phyloP scores from a whole-genome alignment of 1,140 invertebrate genomes.

The Tetragnatha versicolor region DNA sequence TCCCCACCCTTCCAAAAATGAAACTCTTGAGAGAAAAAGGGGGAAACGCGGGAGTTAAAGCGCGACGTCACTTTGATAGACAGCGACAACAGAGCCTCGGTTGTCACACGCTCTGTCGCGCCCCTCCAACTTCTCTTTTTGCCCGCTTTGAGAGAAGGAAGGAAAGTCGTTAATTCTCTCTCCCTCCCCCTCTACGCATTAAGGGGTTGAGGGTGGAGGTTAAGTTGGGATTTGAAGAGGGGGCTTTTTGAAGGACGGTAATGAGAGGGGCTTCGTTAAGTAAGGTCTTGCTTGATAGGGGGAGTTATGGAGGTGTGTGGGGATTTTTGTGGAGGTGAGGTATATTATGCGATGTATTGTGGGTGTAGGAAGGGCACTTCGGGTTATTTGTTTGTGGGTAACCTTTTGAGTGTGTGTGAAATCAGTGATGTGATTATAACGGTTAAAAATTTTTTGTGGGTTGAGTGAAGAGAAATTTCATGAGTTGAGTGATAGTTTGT shows the following conservation, averaged over 20 bases:
- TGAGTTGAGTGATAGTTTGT: no score
- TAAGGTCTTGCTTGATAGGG: no score
- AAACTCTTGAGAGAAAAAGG: background rate
- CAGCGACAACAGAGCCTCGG: slow-evolving; percentile 51
- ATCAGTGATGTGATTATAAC: no score
- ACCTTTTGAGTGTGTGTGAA: no score
- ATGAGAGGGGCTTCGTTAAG: no score
- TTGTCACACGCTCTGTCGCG: slow-evolving; percentile 46
- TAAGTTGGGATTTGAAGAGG: slow-evolving; percentile 1
- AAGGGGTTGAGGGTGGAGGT: slow-evolving; percentile 7
- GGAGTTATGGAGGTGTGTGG: background rate
- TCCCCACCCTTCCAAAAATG: slow-evolving; percentile 1
- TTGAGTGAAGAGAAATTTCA: no score
- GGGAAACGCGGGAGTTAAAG: slow-evolving; percentile 33
- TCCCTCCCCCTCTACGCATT: background rate
- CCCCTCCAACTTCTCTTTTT: background rate
- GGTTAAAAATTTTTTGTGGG: no score
- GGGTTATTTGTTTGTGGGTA: no score
- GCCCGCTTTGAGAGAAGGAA: background rate
- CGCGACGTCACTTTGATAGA: slow-evolving; percentile 48
- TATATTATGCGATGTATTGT: no score
- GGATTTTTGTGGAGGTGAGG: no score
- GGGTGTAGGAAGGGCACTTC: no score
- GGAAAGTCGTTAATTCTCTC: slow-evolving; percentile 29
- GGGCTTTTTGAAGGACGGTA: background rate